Conservation (phyloP, 2,797 vertebrate genomes). For the Lagocephalus sceleratus region DNA sequence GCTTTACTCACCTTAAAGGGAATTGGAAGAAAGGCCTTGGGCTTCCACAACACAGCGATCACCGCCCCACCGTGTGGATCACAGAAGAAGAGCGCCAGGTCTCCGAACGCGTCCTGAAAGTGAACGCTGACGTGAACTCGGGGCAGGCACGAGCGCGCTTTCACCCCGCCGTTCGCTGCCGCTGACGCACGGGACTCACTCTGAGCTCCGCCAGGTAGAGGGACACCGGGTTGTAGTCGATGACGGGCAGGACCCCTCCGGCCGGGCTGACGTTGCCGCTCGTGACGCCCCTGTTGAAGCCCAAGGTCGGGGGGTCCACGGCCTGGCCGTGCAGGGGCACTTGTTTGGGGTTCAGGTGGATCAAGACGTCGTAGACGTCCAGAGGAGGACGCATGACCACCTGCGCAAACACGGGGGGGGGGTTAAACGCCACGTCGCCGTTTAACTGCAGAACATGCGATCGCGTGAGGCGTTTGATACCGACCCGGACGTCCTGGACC, state of each 20-base stretch:
- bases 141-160: neutral
- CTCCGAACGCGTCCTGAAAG: slow-evolving; percentile 84
- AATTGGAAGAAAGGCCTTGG: slow-evolving; percentile 83
- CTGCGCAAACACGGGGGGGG: slow-evolving; percentile 60
- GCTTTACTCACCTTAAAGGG: slow-evolving; percentile 92
- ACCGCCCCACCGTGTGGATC: slow-evolving; percentile 89
- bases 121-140: neutral
- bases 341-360: slow-evolving; percentile 84
- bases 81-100: slow-evolving; percentile 92
- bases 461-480: slow-evolving; percentile 23
- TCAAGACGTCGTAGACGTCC: slow-evolving; percentile 88
- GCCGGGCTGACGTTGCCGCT: slow-evolving; percentile 5
- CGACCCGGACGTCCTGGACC: slow-evolving; percentile 85
- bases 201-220: slow-evolving; percentile 85
- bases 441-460: too few species aligned
- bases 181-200: slow-evolving; percentile 66
- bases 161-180: neutral
- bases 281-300: slow-evolving; percentile 74
- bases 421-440: neutral
- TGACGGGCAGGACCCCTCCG: slow-evolving; percentile 79
- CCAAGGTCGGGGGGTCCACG: slow-evolving; percentile 77
- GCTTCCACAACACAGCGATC: slow-evolving; percentile 93
- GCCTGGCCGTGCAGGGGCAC: slow-evolving; percentile 83
- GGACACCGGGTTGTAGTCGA: slow-evolving; percentile 89
- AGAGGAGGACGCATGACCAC: slow-evolving; percentile 88